Base-by-base conservation (phyloP, 2,113 vertebrate species). In the Peromyscus maniculatus region DNA sequence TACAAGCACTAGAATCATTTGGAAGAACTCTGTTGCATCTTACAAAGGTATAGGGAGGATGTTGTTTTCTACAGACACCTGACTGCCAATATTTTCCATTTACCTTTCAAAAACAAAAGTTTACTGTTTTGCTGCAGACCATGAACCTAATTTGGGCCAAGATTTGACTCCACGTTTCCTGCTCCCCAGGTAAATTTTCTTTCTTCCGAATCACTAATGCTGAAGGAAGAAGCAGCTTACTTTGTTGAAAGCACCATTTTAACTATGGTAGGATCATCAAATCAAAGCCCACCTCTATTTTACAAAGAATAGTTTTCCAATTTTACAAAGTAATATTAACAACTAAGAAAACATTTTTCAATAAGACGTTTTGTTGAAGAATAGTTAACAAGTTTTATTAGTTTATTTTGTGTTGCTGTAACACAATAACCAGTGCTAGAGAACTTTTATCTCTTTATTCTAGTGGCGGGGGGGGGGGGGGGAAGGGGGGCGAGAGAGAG, bases 281-380 rank as follows among this genome's bases (percentile, higher is more conserved):
- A 13, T 69, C 84, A 87, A 49, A 87, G 59, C 19, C 77, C 3
- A 43, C 8, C 28, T 87, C 89, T 82, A 87, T 79, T 89, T 89
- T 43, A 59, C 36, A 92, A 93, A 71, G 55, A 79, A n/a, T 67
- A 88, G 46, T 77, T 87, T 31, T 64, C 21, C 9, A 80, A 62
- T 77, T 77, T 77, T 96, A n/a, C 26, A 89, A 97, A 95, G 57
- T 31, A 88, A 22, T 75, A 87, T 64, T 43, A 80, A 71, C 21
- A 78, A 77, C 71, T 46, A 95, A 91, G 33, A 89, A 96, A 89
- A 83, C 69, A 57, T 62, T 78, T 94, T 83, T 46, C 79, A 93
- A 84, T 78, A 4, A 87, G 49, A 77, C 72, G 10, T 31, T 36
- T 71, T 28, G 13, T 67, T 57, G 21, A 87, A 77, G 82, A 84